Conservation (phyloP, 1,140 invertebrate species). For the Megalonaias nervosa region DNA sequence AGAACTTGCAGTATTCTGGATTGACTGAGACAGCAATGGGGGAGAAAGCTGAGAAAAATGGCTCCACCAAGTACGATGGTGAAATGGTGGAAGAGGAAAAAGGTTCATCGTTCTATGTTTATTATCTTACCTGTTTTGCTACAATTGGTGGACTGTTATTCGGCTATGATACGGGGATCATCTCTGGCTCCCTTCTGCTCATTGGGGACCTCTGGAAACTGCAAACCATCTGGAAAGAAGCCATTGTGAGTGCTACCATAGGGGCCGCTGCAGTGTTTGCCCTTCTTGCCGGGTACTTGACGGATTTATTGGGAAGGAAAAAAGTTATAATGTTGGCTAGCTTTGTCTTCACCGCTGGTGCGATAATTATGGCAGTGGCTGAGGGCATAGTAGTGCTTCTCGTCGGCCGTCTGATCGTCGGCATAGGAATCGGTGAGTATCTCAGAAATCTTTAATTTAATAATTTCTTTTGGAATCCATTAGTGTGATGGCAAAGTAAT, state of each 20-base stretch:
- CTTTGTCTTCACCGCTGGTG: constrained; percentile 59
- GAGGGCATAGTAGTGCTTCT: constrained; percentile 55
- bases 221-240: constrained; percentile 54
- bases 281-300: constrained; percentile 54
- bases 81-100: constrained; percentile 14
- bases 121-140: constrained; percentile 62
- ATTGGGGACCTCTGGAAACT: constrained; percentile 59
- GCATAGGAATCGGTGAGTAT: constrained; percentile 64
- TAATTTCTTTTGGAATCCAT: neutral
- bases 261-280: constrained; percentile 62
- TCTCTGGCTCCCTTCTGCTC: constrained; percentile 78
- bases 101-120: constrained; percentile 54
- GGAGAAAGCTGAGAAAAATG: no score
- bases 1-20: no score
- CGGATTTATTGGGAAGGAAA: constrained; percentile 56
- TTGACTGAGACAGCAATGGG: no score
- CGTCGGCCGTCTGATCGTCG: constrained; percentile 60
- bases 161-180: constrained; percentile 81
- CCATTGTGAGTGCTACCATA: constrained; percentile 61
- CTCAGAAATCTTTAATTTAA: neutral
- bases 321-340: constrained; percentile 61
- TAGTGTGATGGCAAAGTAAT: no score
- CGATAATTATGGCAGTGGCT: constrained; percentile 56
- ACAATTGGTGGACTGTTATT: constrained; percentile 78
- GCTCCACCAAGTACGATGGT: no score